These are phyloP conservation scores for Acanthosepion esculentum DNA, from an alignment of 2,888 invertebrate genomes.

Conservation along the genomic window DNA sequence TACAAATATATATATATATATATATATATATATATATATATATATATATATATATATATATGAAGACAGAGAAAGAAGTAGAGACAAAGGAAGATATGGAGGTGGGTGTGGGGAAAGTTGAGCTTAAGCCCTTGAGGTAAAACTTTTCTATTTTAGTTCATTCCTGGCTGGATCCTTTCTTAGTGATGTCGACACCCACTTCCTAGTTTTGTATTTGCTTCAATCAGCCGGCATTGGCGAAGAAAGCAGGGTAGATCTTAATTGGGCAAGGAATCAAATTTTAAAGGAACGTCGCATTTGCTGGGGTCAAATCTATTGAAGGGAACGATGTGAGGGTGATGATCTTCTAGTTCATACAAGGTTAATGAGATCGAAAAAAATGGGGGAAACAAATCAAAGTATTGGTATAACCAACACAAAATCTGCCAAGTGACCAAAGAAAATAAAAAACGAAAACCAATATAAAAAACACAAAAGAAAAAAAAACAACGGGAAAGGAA, in stretches of 20 bases:
- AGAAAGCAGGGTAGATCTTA: neutral
- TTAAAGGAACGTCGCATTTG: neutral
- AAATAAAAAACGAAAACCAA: too few species aligned
- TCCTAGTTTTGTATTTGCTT: neutral
- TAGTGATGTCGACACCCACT: neutral
- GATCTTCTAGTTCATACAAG: neutral
- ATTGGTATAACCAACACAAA: too few species aligned
- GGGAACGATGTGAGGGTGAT: neutral
- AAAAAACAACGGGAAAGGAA: too few species aligned
- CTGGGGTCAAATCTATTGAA: neutral
- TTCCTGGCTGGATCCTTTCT: neutral
- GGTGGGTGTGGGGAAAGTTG: neutral
- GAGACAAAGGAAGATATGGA: neutral
- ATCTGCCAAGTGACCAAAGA: too few species aligned
- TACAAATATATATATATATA: neutral
- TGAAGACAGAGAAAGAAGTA: neutral
- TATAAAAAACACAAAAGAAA: too few species aligned
- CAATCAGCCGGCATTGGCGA: neutral
- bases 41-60: neutral
- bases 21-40: neutral
- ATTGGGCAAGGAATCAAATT: neutral
- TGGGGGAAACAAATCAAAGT: neutral
- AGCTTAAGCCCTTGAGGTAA: neutral
- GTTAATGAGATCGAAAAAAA: neutral
- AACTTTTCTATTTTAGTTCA: neutral